Evolutionary conservation across 2,797 vertebrate species (phyloP), one percentile per base, ranked within the genome.

Genomic region (Mormyrus proboscirostris): DNA sequence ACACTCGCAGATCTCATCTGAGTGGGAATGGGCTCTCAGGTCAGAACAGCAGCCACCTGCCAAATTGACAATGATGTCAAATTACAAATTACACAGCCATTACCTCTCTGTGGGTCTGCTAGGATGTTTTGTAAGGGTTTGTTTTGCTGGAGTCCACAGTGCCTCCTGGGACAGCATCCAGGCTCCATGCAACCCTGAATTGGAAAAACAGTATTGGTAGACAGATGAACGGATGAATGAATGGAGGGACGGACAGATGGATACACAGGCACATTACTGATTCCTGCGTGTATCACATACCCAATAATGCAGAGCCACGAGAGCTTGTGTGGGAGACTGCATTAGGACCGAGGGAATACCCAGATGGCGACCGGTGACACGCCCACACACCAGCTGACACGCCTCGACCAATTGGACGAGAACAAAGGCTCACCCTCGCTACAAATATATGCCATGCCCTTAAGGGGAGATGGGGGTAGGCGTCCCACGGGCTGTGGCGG

Each of bases 301-400:
- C n/a, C 44, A 84, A 47, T 84, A 84, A 84, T 50, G 47, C 3
- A n/a, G 19, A 12, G 9, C 44, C 82, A 84, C 3, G 9, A 84
- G 44, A 25, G 82, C 19, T 12, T 84, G 82, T 84, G 82, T 84
- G 82, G 82, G 82, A 49, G 82, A 84, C n/a, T 12, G 47, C 82
- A 50, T 84, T 47, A 84, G 82, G 73, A 79, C 41, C 8, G 44
- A 25, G 47, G 82, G 82, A 84, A 50, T 84, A 84, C 82, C 82
- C 82, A 84, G 82, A 84, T 84, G 82, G 82, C 19, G 22, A 14
- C 22, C 82, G 19, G 82, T 84, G 82, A 84, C 82, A 84, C 82
- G 47, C 82, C 82, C 82, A 84, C 82, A 84, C 47, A 50, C 82
- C 82, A 84, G 82, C 82, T 84, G 44, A 84, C 82, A 84, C 9